Base-by-base conservation (phyloP, 2,113 vertebrate species). In the Anolis sagrei region DNA sequence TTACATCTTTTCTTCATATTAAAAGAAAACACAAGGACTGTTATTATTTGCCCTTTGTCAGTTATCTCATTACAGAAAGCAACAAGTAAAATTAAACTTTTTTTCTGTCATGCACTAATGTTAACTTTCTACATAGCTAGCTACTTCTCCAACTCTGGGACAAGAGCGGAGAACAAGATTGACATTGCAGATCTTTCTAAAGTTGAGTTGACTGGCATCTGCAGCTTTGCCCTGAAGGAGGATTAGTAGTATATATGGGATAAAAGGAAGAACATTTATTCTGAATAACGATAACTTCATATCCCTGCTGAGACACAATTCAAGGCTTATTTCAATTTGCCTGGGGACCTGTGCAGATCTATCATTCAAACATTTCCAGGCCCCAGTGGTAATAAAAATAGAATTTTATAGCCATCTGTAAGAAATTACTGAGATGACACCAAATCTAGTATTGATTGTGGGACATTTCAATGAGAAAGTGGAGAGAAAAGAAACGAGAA, bases 231-330 rank as follows among this genome's bases (percentile, higher is more conserved):
- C 6, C 25, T 54, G 61, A 73, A 91, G 36, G 21, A 90, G 62
- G 93, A 75, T 92, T 85, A 88, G 72, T 21, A 39, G 13, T 74
- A n/a, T 62, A 92, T 19, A 2, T 64, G 68, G 44, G 81, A 92
- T 84, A 79, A 86, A 82, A 94, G 68, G 34, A 61, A 6, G 11
- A 75, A 66, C 21, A 81, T 82, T 91, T 91, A 82, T 89, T 92
- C 66, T 54, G 80, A 85, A 92, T 79, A 94, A 92, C 49, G 3
- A 84, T 91, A 1, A 58, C 5, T 89, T 89, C 86, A 10, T 77
- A 8, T 81, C 72, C 83, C 32, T 90, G 27, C 25, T 84, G 75
- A 91, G 74, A 88, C 7, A 74, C 8, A 93, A 72, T 87, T 73
- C 77, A 92, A 76, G 76, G 54, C 1, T 64, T 84, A 76, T 84